Base-by-base conservation (phyloP, 2,888 invertebrate genomes). In the Megamerina dolium region DNA sequence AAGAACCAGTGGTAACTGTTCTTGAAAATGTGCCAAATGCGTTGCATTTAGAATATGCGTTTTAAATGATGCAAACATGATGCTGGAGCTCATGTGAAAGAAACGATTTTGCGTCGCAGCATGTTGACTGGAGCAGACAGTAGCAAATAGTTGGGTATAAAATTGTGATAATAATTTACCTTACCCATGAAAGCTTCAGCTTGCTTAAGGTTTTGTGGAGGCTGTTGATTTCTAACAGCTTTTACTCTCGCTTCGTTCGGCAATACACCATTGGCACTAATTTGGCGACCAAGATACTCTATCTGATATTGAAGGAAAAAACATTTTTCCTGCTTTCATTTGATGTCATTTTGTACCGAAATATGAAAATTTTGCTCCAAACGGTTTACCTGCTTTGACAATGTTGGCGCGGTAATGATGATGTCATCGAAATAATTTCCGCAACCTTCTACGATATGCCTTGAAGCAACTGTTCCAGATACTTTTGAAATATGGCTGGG, bases 161-260 rank as follows among this genome's bases (percentile, higher is more conserved):
- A 51, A 10, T 37, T 37, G 41, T 40, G 45, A 41, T 66, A 63
- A 53, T 61, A 66, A 8, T 60, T 58, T 17, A 62, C 50, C 13
- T 63, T 46, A 13, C 60, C 62, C 12, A 64, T 20, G 45, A 64
- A 61, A n/a, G 58, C 46, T 39, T 55, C 43, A 9, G 12, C 49
- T 42, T 44, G 38, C 27, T 48, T 41, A n/a, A 48, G 17, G 37
- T 45, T 23, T 23, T 23, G 6, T 23, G 23, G 23, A 23, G 10
- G 23, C 23, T 8, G 6, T 23, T 8, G 10, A 8, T 23, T 10
- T 23, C 10, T 23, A 10, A 23, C 23, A 10, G 23, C 10, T 23
- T 23, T 23, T 10, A 23, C 6, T 8, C 23, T 10, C 6, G 23
- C 6, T 10, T 23, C 23, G 10, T 23, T 10, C 6, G 23, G 23